A percentile compares a stretch with the other conserved stretches of the same genome.
Evolutionary conservation across 2,797 vertebrate genomes (phyloP).

Genomic region (Mycteria americana): DNA sequence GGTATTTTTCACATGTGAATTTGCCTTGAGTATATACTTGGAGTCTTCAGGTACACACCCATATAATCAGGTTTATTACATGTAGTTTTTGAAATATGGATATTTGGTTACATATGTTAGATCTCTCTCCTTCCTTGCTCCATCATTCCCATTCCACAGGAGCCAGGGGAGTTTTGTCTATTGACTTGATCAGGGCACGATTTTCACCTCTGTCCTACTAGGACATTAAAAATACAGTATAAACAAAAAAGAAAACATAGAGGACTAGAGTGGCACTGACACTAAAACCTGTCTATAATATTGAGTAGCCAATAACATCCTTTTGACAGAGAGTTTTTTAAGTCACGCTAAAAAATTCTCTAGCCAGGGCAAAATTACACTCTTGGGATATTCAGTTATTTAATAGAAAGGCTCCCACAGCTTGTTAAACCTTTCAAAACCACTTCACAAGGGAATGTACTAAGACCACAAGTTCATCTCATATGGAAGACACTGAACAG

Average conservation of each 20-base stretch:
- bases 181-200: background rate
- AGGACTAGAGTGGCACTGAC: background rate
- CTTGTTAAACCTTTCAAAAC: slow-evolving; percentile 38
- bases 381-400: slow-evolving; percentile 1
- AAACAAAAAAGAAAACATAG: background rate
- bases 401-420: slow-evolving; percentile 2
- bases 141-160: background rate
- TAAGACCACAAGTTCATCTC: background rate
- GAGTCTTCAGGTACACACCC: background rate
- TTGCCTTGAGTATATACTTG: background rate
- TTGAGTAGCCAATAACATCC: background rate
- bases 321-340: background rate
- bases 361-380: background rate
- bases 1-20: background rate
- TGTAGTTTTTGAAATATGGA: background rate
- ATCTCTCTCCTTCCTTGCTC: background rate
- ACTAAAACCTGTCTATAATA: background rate
- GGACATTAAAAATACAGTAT: background rate
- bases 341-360: background rate
- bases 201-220: background rate
- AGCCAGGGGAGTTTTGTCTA: background rate
- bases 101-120: background rate
- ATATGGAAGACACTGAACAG: background rate
- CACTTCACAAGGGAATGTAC: background rate
- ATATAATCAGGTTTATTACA: background rate